Evolutionary conservation across 2,888 invertebrate species (phyloP).

Genomic region (Nemurella pictetii): DNA sequence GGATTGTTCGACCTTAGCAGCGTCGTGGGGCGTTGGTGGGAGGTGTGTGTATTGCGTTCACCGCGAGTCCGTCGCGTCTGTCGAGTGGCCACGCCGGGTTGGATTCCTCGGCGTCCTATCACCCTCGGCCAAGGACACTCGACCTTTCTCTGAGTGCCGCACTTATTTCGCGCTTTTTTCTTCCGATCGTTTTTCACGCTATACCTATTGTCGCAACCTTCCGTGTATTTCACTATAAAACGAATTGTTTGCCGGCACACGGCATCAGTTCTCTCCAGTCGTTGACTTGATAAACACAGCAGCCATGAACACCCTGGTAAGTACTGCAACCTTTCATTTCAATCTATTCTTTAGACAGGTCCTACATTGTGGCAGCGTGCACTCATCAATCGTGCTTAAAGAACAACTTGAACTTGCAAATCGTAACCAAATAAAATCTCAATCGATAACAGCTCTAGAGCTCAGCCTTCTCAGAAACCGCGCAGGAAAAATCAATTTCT

Average conservation of each 20-base stretch:
- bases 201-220: neutral
- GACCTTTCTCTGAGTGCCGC: neutral
- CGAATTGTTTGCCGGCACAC: neutral
- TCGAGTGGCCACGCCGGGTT: too few relatives aligned
- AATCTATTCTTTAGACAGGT: neutral
- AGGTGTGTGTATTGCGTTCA: neutral
- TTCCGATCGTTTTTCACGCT: neutral
- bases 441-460: too few relatives aligned
- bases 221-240: slow-evolving; percentile 15
- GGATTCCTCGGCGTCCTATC: neutral
- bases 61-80: too few relatives aligned
- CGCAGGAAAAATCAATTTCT: too few relatives aligned
- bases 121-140: neutral
- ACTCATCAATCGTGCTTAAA: too few relatives aligned
- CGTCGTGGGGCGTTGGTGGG: neutral
- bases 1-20: neutral
- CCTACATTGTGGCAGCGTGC: too few relatives aligned
- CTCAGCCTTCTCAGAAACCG: too few relatives aligned
- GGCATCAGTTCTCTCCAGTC: slow-evolving; percentile 23
- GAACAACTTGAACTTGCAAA: too few relatives aligned
- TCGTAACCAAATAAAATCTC: too few relatives aligned
- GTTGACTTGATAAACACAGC: slow-evolving; percentile 17
- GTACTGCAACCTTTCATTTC: neutral
- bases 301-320: slow-evolving; percentile 23
- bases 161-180: neutral